Conservation (phyloP, 2,888 invertebrate genomes). For the Agrypnus murinus region DNA sequence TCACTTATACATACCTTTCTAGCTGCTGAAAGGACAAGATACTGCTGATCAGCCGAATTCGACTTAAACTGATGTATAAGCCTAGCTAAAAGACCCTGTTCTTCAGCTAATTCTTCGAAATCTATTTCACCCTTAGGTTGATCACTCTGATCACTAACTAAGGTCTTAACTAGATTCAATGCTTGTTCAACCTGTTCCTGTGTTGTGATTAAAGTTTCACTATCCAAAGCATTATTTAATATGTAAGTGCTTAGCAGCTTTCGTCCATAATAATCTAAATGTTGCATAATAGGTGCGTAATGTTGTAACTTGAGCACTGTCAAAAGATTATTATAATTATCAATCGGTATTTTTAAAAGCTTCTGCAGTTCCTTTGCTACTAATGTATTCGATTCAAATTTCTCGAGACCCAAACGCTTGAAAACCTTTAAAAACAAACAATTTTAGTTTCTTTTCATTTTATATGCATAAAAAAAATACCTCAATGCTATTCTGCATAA, state of each 20-base stretch:
- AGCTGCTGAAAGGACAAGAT: conserved; percentile 91
- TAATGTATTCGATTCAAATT: conserved; percentile 84
- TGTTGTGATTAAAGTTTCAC: conserved; percentile 89
- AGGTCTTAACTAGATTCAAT: conserved; percentile 82
- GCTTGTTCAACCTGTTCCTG: conserved; percentile 86
- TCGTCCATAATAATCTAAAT: conserved; percentile 91
- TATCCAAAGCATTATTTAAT: conserved; percentile 91
- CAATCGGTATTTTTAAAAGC: conserved; percentile 94
- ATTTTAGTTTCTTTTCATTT: neutral
- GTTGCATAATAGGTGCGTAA: conserved; percentile 89
- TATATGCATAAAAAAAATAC: conserved; percentile 50
- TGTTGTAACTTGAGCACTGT: conserved; percentile 90
- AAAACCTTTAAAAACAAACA: conserved; percentile 74
- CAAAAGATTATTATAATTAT: conserved; percentile 94
- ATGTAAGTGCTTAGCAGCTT: conserved; percentile 91
- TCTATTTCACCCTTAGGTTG: conserved; percentile 81
- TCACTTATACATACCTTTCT: no score
- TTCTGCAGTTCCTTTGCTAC: conserved; percentile 96
- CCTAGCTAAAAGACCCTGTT: conserved; percentile 93
- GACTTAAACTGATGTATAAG: conserved; percentile 89
- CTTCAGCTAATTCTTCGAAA: conserved; percentile 96
- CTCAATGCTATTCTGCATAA: conserved; percentile 90
- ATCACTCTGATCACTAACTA: conserved; percentile 90
- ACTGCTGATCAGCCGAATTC: conserved; percentile 88
- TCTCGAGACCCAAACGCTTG: conserved; percentile 88